A percentile compares a stretch with the other conserved stretches of the same genome.
Evolutionary conservation across 2,113 vertebrate genomes (phyloP).

Genomic region (Trematocara marginatum): DNA sequence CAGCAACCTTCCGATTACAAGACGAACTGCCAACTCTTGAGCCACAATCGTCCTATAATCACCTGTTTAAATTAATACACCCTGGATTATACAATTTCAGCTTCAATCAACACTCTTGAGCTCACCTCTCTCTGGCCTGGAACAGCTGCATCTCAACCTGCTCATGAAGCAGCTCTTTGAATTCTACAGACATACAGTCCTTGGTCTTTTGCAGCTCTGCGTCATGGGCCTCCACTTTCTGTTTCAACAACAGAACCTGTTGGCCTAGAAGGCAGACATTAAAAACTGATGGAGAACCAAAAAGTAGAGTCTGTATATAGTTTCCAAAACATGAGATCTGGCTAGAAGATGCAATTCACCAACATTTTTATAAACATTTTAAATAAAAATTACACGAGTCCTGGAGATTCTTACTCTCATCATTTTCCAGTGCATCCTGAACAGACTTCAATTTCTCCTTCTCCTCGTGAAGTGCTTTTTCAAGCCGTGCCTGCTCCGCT

Average conservation of each 20-base stretch:
- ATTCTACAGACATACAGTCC: constrained; percentile 55
- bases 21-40: too few relatives aligned
- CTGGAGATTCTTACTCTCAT: constrained; percentile 53
- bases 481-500: constrained; percentile 55
- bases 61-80: not conserved
- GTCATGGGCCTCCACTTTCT: constrained; percentile 52
- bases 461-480: constrained; percentile 70
- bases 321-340: not conserved
- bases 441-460: constrained; percentile 69
- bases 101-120: not conserved
- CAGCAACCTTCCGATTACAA: too few relatives aligned
- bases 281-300: not conserved
- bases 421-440: constrained; percentile 61
- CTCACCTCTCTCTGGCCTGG: constrained; percentile 76
- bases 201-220: constrained; percentile 61
- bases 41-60: too few relatives aligned
- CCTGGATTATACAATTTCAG: not conserved
- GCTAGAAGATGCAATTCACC: not conserved
- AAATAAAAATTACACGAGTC: not conserved
- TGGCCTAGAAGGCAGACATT: constrained; percentile 15
- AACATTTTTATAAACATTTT: not conserved
- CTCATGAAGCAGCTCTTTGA: constrained; percentile 70
- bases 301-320: not conserved
- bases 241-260: constrained; percentile 37
- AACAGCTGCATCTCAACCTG: constrained; percentile 68